Base-by-base conservation (phyloP, 2,888 invertebrate genomes). In the Polydrusus cervinus region DNA sequence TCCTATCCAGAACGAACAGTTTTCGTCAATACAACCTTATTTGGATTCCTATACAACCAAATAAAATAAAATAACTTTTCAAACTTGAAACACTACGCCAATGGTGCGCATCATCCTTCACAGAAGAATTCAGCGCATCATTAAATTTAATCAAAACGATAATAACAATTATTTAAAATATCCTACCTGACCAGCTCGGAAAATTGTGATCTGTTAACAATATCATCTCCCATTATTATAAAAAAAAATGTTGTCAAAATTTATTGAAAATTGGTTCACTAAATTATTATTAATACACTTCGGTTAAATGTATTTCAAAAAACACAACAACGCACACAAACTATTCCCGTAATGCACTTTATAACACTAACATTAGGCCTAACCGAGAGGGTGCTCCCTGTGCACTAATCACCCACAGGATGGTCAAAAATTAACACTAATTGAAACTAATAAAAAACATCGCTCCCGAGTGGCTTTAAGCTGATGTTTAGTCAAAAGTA, bases 341-440 rank as follows among this genome's bases (percentile, higher is more conserved):
- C 45, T 30, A 66, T 30, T 47, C 11, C 7, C 67, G 38, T 34
- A 38, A 47, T 51, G 65, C 71, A 71, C 71, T 64, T 64, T 43
- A 66, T 66, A 71, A 71, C 65, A 65, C 71, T 71, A 34, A 62
- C 45, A 53, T 45, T n/a, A 40, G 53, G 25, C 53, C 53, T 25
- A 40, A 66, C 61, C 55, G 62, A 65, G 75, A 71, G 71, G 62
- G 70, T 57, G 65, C 67, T 71, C 75, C 71, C 74, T 65, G 13
- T 53, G 51, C 18, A 51, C 14, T 76, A 72, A 76, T 76, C 76
- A 76, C 80, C 71, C 79, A 83, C 86, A 86, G 86, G 86, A 86
- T 86, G 86, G 85, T 85, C 84, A 82, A 85, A 85, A 86, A 86
- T 86, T 86, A 86, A 82, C 84, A 83, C 85, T 85, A 86, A 86